Evolutionary conservation across 2,113 vertebrate genomes (phyloP), one percentile per base, ranked within the genome.

Genomic region (Nibea albiflora): DNA sequence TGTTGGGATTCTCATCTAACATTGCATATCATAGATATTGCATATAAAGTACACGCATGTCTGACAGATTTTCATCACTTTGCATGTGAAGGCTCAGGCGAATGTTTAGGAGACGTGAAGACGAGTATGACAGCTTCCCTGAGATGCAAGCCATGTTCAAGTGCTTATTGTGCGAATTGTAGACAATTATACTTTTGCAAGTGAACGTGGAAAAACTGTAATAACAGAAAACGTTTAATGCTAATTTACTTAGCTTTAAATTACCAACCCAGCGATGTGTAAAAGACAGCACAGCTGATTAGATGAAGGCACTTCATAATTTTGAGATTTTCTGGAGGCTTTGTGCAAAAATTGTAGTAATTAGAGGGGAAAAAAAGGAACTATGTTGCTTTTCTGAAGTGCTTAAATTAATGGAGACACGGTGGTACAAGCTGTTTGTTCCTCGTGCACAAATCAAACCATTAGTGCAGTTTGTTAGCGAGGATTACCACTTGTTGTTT

Each of bases 401-500:
- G 35, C 35, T 39, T 39, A 39, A 9, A 39, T 39, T 7, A 35
- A 62, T 42, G 3, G 35, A 62, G 60, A n/a, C 58, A 19, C 4
- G 57, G 7, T 20, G 58, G 19, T 7, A 3, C 52, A 56, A n/a
- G 26, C 39, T 49, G 54, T 17, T 46, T 60, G 42, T 31, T 22
- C 22, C 4, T 46, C 0, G 7, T 7, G 2, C 39, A 42, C 19
- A n/a, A 3, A 22, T 72, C 7, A 52, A 61, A 42, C 42, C 3
- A 35, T 20, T 15, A 19, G 9, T 60, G 17, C 7, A 54, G 50
- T 42, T 54, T 65, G 26, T 26, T 6, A 66, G 9, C 20, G 54
- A 12, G 10, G 19, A 69, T 26, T 22, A 24, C 56, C 12, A 42
- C 42, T 66, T 78, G 42, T 54, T 73, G 44, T 67, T 68, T 53